These are phyloP conservation scores for Biston betularia DNA, from an alignment of 2,888 invertebrate genomes.

Conservation along the genomic window DNA sequence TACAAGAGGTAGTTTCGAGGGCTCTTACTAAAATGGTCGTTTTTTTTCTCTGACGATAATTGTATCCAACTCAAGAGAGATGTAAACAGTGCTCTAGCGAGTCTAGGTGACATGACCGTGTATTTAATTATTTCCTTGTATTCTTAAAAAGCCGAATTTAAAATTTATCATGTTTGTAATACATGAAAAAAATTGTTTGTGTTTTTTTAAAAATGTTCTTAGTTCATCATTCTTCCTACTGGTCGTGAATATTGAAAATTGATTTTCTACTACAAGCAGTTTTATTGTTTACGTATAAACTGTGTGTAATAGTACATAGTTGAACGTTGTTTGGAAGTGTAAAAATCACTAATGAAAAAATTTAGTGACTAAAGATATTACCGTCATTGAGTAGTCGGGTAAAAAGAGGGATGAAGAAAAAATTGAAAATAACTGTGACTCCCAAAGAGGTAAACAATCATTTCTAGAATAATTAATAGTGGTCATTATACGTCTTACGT, in stretches of 20 bases:
- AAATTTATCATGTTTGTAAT: no score
- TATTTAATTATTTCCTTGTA: slow-evolving; percentile 24
- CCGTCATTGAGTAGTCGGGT: no score
- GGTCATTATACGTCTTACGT: no score
- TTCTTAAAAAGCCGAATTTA: no score
- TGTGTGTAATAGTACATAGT: no score
- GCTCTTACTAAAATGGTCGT: slow-evolving; percentile 49
- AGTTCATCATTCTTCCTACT: no score
- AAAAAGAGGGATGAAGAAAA: slow-evolving; percentile 48
- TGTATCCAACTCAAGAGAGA: slow-evolving; percentile 37
- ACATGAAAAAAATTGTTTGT: no score
- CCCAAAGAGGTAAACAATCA: slow-evolving; percentile 47
- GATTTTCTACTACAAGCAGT: no score
- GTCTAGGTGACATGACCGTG: slow-evolving; percentile 11
- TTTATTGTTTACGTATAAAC: no score
- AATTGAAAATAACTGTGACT: slow-evolving; percentile 50
- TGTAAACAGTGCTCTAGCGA: slow-evolving; percentile 36
- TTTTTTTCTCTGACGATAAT: slow-evolving; percentile 49
- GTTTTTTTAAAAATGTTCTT: no score
- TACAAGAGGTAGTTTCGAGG: slow-evolving; percentile 14
- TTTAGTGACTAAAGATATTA: not conserved
- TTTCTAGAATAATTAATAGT: not conserved
- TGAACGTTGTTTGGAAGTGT: not conserved
- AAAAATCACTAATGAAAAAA: not conserved
- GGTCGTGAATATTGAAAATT: no score